Evolutionary conservation across 2,797 vertebrate genomes (phyloP).

Genomic region (Tangara arthus): DNA sequence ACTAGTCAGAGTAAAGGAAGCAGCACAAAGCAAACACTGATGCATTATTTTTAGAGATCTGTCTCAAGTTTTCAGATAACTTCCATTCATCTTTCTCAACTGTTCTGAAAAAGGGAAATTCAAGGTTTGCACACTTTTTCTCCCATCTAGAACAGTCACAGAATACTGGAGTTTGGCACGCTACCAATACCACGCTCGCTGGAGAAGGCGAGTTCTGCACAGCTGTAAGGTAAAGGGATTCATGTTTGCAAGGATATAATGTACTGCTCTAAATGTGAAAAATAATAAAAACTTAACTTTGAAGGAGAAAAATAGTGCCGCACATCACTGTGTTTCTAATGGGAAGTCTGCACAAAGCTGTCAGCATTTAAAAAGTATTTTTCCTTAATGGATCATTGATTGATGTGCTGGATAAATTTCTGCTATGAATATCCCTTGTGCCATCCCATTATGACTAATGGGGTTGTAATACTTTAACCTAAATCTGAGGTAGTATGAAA

Average conservation of each 20-base stretch:
- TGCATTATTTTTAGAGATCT: neutral
- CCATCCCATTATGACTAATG: neutral
- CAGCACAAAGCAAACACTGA: neutral
- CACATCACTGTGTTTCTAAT: neutral
- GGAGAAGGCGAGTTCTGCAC: neutral
- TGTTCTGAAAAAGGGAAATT: neutral
- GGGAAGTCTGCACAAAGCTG: neutral
- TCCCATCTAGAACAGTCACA: neutral
- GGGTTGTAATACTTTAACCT: neutral
- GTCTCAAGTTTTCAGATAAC: neutral
- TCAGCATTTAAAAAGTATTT: neutral
- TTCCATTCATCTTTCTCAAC: neutral
- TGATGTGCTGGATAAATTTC: neutral
- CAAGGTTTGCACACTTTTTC: neutral
- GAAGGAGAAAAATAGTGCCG: neutral
- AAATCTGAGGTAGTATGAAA: neutral
- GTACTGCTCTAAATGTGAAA: neutral
- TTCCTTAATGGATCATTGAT: neutral
- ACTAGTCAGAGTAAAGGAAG: neutral
- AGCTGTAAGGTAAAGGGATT: neutral
- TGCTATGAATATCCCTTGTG: neutral
- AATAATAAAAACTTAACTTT: neutral
- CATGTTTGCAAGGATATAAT: neutral
- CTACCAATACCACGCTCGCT: neutral
- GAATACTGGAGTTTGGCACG: neutral